phyloP scores from a whole-genome alignment of 2,113 vertebrate species.

The Dissostichus mawsoni region DNA sequence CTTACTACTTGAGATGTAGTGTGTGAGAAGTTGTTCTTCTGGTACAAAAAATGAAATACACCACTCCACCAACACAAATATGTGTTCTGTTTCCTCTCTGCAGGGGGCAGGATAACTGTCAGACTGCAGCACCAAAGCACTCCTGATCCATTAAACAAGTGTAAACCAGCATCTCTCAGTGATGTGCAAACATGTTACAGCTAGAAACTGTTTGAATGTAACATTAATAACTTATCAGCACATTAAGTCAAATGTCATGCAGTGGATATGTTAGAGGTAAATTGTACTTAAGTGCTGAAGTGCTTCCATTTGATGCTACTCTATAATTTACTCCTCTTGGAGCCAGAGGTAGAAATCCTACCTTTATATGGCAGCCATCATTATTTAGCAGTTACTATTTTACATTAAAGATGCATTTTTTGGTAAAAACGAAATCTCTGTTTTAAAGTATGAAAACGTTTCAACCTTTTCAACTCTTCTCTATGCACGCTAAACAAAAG shows the following conservation, averaged over 20 bases:
- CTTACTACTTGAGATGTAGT: background rate
- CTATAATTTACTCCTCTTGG: background rate
- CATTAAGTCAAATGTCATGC: background rate
- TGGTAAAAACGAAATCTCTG: background rate
- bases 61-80: background rate
- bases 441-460: background rate
- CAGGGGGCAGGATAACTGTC: background rate
- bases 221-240: no score
- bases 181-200: background rate
- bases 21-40: background rate
- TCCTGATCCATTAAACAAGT: background rate
- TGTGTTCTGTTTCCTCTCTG: background rate
- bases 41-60: background rate
- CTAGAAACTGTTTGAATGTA: background rate
- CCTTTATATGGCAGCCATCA: background rate
- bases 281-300: no score
- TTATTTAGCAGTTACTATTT: background rate
- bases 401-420: background rate
- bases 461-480: constrained; percentile 27
- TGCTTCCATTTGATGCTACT: background rate
- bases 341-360: background rate
- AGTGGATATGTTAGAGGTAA: background rate
- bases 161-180: background rate
- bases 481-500: background rate
- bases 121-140: background rate